Evolutionary conservation across 2,888 invertebrate species (phyloP).

Genomic region (Trachelus iudaicus): DNA sequence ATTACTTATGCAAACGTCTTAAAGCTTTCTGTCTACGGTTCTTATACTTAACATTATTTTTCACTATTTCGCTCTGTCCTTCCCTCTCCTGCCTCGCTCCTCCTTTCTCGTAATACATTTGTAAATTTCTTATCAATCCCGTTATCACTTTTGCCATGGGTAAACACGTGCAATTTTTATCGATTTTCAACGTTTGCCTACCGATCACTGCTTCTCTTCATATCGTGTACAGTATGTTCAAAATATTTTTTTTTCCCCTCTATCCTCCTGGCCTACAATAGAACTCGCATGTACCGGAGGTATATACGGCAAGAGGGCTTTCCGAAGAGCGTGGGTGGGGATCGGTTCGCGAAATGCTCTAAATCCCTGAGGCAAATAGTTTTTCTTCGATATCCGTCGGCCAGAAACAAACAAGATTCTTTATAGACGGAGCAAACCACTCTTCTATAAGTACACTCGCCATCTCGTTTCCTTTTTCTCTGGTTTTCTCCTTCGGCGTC

Average conservation of each 20-base stretch:
- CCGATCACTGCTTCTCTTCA: neutral
- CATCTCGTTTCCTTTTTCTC: constrained; percentile 24
- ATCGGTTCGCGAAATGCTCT: constrained; percentile 43
- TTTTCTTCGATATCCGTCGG: constrained; percentile 57
- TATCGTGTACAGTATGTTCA: neutral
- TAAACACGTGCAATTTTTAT: neutral
- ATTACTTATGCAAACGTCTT: constrained; percentile 3
- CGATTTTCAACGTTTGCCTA: neutral
- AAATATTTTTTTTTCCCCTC: too few species aligned
- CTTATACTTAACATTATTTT: neutral
- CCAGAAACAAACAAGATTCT: constrained; percentile 62
- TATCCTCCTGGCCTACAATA: neutral
- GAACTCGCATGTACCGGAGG: neutral
- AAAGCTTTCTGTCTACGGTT: neutral
- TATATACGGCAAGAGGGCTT: constrained; percentile 9
- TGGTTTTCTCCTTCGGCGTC: constrained; percentile 9
- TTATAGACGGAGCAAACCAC: constrained; percentile 59
- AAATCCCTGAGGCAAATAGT: constrained; percentile 58
- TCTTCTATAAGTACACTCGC: constrained; percentile 55
- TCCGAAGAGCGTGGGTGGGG: constrained; percentile 12
- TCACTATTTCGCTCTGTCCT: neutral
- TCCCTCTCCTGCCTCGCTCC: neutral
- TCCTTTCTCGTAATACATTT: too few species aligned
- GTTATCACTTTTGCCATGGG: too few species aligned
- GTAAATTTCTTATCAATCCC: too few species aligned